Conservation (phyloP, 2,888 invertebrate species). For the Ichneumon xanthorius region DNA sequence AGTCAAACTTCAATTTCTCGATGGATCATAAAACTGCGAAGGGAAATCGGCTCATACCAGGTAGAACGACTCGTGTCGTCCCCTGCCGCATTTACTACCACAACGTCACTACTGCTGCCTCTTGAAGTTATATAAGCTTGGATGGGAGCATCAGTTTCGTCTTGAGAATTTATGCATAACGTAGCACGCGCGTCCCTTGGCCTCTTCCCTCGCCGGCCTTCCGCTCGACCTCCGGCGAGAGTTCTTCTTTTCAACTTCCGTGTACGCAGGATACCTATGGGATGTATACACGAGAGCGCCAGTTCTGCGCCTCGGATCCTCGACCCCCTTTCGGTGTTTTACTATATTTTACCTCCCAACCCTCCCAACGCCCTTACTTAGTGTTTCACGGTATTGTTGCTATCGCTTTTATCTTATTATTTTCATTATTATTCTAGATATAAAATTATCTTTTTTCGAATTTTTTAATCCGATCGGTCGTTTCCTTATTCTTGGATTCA, state of each 20-base stretch:
- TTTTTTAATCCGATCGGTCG: too few species aligned
- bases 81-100: not conserved
- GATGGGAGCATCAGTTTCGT: constrained; percentile 53
- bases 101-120: constrained; percentile 8
- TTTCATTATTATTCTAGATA: not conserved
- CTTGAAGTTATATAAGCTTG: constrained; percentile 15
- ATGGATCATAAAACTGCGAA: constrained; percentile 42
- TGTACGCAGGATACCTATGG: constrained; percentile 10
- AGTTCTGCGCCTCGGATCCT: not conserved
- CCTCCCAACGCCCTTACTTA: not conserved
- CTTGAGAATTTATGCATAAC: constrained; percentile 65
- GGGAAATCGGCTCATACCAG: constrained; percentile 29
- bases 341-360: not conserved
- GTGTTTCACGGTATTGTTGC: not conserved
- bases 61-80: constrained; percentile 19
- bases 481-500: not conserved
- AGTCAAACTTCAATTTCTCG: constrained; percentile 33
- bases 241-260: constrained; percentile 44
- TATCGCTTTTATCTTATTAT: not conserved
- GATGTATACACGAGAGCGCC: not conserved
- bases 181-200: constrained; percentile 22
- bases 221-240: constrained; percentile 38
- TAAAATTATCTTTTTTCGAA: not conserved
- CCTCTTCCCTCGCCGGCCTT: constrained; percentile 39
- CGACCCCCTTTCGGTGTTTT: not conserved